Evolutionary conservation across 2,888 invertebrate genomes (phyloP), one percentile per base, ranked within the genome.

Genomic region (Tethea ocularis): DNA sequence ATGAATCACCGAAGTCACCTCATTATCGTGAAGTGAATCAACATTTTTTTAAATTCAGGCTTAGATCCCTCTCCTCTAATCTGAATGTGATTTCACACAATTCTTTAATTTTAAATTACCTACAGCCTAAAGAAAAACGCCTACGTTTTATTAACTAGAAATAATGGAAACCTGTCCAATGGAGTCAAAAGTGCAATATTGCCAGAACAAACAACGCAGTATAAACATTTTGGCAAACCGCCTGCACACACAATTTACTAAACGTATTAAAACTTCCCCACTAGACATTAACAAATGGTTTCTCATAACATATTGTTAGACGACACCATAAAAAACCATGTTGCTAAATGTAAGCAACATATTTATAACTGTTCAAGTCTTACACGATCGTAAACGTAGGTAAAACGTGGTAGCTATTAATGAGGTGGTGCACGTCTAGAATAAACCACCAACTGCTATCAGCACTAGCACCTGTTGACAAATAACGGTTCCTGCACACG

Each of bases 1-100:
- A 87, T 89, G 88, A 91, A 78, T 88, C 83, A 85, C 33, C 73
- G 75, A 86, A 85, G 78, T 82, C 72, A 73, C 77, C 80, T 82
- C 81, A 82, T 84, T 85, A 82, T 83, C 78, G 75, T 68, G 69
- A 78, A 85, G 80, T 81, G 81, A 84, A 76, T 80, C 74, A 73
- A 72, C 75, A 72, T 75, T 77, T 83, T 78, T 46, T 46, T 38
- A n/a, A 38, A 5, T 38, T 38, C 5, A n/a, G n/a, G 10, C n/a
- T 38, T n/a, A 15, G n/a, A 4, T 33, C 13, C 13, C 33, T 33
- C 33, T 41, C 13, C 33, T 33, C 33, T 41, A 41, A 41, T 41
- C 41, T 41, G 41, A 41, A 41, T 15, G 7, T 17, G 33, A 13
- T 13, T 33, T 13, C 13, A 13, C 7, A 13, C 1, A 13, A 33